Base-by-base conservation (phyloP, 2,113 vertebrate genomes). In the Sinocyclocheilus anshuiensis region DNA sequence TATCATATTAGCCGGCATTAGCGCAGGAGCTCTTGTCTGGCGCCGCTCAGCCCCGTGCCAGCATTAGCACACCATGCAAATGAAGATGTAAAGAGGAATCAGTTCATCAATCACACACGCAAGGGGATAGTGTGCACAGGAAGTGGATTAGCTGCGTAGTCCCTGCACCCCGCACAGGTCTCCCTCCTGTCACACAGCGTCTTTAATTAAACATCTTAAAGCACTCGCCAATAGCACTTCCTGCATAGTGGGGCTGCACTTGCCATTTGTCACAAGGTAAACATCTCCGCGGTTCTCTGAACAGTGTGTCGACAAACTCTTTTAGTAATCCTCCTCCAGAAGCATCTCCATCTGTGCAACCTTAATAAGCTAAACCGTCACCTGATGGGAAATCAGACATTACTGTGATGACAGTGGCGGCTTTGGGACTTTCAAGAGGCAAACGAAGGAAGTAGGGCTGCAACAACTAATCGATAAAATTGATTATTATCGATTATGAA, bases 181-280 rank as follows among this genome's bases (percentile, higher is more conserved):
- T 92, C 89, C 90, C 83, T 86, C 88, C 91, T 92, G 91, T 91
- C 93, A 91, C 90, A 78, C 88, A 88, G 88, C 87, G 80, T 86
- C 88, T 94, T 90, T 94, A 96, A 96, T 96, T 95, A 96, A 95
- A 94, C 94, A 94, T 93, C 90, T 94, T 91, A 89, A 87, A 92
- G 90, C 89, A 91, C 91, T 91, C 61, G 83, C 77, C 78, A 88
- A 89, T 74, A 75, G 86, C 81, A 83, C 87, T 88, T 77, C 87
- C 72, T 36, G 86, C 88, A 82, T 88, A 84, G 83, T 67, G 67
- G 53, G 78, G 53, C 85, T 71, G 55, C 69, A 57, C 85, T 76
- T 82, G 24, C 63, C 83, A 77, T 87, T 65, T 74, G 39, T 83
- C 84, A 82, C 76, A 81, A 24, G 80, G 80, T 72, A 79, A 79